These are phyloP conservation scores for Ceratina australensis DNA, from an alignment of 1,140 invertebrate species.

Conservation along the genomic window DNA sequence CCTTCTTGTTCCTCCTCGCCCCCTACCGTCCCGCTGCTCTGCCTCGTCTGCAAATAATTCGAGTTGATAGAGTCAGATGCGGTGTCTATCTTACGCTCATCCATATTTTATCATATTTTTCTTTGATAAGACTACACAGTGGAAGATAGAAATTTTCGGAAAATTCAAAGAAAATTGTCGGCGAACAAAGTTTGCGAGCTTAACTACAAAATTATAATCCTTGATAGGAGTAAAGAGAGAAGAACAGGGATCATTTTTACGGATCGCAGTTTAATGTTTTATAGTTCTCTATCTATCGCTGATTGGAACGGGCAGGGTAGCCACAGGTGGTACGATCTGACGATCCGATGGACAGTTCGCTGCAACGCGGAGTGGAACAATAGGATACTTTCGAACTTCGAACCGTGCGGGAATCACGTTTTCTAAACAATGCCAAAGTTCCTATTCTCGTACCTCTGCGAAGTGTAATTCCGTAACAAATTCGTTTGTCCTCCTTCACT, in stretches of 20 bases:
- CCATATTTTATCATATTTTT: too few relatives aligned
- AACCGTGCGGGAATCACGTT: not conserved
- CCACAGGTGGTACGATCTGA: conserved; percentile 36
- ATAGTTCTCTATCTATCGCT: not conserved
- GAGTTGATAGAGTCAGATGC: not conserved
- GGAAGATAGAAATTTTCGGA: too few relatives aligned
- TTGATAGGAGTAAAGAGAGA: not conserved
- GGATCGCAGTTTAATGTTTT: not conserved
- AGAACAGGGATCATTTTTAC: not conserved
- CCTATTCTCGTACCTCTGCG: too few relatives aligned
- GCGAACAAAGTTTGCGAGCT: too few relatives aligned
- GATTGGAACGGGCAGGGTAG: conserved; percentile 1
- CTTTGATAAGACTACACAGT: not conserved
- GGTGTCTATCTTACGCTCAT: too few relatives aligned
- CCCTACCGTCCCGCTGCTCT: conserved; percentile 70
- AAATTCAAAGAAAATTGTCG: too few relatives aligned
- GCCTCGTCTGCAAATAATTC: conserved; percentile 72
- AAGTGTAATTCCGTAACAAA: not conserved
- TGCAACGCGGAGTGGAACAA: not conserved
- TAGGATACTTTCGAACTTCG: not conserved
- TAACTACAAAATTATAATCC: too few relatives aligned
- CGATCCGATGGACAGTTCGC: conserved; percentile 12
- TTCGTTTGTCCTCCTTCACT: not conserved
- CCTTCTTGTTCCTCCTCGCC: conserved; percentile 67
- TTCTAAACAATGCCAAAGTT: too few relatives aligned